Base-by-base conservation (phyloP, 2,113 vertebrate genomes). In the Lophius piscatorius region DNA sequence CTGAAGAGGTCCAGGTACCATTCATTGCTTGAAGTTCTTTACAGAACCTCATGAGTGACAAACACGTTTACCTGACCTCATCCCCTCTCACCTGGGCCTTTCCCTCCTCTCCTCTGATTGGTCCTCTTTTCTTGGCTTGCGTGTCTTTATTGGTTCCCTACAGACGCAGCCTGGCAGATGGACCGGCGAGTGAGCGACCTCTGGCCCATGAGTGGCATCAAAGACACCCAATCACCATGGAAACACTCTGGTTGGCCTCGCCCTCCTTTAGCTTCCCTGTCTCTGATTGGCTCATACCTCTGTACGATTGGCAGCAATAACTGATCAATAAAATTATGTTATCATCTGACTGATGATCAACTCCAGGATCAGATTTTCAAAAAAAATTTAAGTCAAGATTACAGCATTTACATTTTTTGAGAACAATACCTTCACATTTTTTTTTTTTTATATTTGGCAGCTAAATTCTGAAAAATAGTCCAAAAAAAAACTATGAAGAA, bases 151-250 rank as follows among this genome's bases (percentile, higher is more conserved):
- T 90, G 89, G 87, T 84, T 90, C 44, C 63, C 55, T 88, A 65
- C 92, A 98, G 96, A 98, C 11, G 95, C 94, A 47, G 95, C 95
- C 60, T 96, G 95, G 96, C 93, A 98, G 87, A 94, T 98, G 78
- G 94, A 96, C 84, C 94, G 92, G 86, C 90, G 92, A 87, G 93
- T 93, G 86, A 98, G 94, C 70, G 94, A 96, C 84, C 94, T 94
- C 65, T 87, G 93, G 85, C 94, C 94, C 18, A 75, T 93, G 87
- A 73, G 88, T 17, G 59, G 77, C 70, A 86, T 92, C 82, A 80
- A 85, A 29, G 95, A 98, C 85, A 94, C 90, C 63, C 95, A 93
- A 74, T 92, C 94, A 76, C 85, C 93, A 82, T 98, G 96, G 95
- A 97, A 94, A 91, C 90, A 91, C 77, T 92, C 93, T 0, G 95